Base-by-base conservation (phyloP, 2,888 invertebrate species). In the Apeira syringaria region DNA sequence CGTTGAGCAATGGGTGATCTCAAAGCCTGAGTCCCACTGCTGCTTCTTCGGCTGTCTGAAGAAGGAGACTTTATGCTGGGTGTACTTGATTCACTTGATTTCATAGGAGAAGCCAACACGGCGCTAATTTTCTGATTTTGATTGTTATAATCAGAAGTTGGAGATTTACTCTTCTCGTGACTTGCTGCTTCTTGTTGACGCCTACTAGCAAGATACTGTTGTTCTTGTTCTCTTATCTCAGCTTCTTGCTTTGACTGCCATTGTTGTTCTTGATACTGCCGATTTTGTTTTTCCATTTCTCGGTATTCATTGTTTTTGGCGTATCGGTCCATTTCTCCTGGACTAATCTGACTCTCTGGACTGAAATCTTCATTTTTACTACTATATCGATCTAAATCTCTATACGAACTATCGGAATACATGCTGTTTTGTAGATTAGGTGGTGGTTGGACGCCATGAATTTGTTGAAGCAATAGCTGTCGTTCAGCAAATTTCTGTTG, bases 1-100 rank as follows among this genome's bases (percentile, higher is more conserved):
- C 98, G 91, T 77, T 97, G 96, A 3, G 97, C 96, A 27, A 94
- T 91, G 0, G 97, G 97, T 4, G 97, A 95, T 46, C 95, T 92
- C 28, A 96, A 72, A 8, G 94, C 94, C 64, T 93, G 93, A 13
- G 87, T 89, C 0, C 91, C 91, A 47, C 89, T 81, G 41, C 86
- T 89, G 53, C 90, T 90, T 47, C 89, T 74, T 12, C 90, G 70
- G 56, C 90, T 83, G n/a, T 90, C 90, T 3, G 84, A 82, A 13
- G 89, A 89, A 1, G 90, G 90, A 17, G 90, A 90, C 56, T 88
- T 90, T 1, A 88, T 73, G 53, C 90, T 90, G 2, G 89, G 83
- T 28, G 81, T 74, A 57, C 85, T 82, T 1, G 88, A 83, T 48
- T 90, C 89, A 47, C 88, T 88, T 0, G 88, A 89, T 56, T 89